These are phyloP conservation scores for Scyliorhinus canicula DNA, from an alignment of 2,797 vertebrate genomes.

Conservation along the genomic window DNA sequence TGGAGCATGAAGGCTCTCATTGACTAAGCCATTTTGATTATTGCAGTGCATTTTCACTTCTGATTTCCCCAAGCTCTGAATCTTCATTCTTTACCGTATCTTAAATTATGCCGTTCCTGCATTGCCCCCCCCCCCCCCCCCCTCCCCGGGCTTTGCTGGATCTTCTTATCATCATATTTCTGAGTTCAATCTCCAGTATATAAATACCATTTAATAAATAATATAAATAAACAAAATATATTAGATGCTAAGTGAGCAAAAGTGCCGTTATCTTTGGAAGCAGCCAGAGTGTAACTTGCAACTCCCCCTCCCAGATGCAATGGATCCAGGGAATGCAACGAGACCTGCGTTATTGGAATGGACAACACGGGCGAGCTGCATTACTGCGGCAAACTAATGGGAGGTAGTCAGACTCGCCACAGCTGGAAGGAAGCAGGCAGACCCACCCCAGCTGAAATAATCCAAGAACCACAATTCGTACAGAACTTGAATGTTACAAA, in stretches of 20 bases:
- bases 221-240: not conserved
- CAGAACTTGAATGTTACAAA: not conserved
- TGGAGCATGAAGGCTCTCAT: not conserved
- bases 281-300: not conserved
- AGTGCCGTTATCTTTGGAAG: not conserved
- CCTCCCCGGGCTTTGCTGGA: too few species aligned
- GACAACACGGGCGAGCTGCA: not conserved
- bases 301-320: too few species aligned
- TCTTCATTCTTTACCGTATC: not conserved
- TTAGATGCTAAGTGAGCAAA: not conserved
- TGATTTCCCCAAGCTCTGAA: not conserved
- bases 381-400: not conserved
- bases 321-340: too few species aligned
- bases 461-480: not conserved
- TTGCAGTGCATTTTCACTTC: not conserved
- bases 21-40: not conserved
- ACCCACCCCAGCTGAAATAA: not conserved
- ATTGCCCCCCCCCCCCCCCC: not conserved
- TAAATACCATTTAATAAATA: not conserved
- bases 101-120: not conserved
- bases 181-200: not conserved
- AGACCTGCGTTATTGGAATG: not conserved
- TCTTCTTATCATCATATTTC: not conserved
- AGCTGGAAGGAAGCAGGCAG: not conserved
- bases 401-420: not conserved